Evolutionary conservation across 1,140 invertebrate genomes (phyloP).

Genomic region (Bombus confusus): DNA sequence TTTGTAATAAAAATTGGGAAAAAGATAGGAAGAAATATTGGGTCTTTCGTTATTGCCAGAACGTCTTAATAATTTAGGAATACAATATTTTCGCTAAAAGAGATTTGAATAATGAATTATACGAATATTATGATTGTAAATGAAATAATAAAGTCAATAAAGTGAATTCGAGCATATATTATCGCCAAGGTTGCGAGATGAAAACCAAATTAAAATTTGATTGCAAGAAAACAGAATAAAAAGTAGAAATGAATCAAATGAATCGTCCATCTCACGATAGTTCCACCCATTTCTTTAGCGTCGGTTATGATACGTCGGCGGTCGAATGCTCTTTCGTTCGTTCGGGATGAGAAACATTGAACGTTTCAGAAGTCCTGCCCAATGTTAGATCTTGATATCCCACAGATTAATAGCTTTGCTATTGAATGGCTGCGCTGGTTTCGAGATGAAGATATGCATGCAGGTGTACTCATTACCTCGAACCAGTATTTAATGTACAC

Average conservation of each 20-base stretch:
- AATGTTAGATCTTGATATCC: constrained; percentile 35
- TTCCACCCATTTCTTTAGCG: background rate
- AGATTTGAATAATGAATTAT: background rate
- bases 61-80: background rate
- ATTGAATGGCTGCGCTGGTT: constrained; percentile 27
- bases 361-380: constrained; percentile 1
- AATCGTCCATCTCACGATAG: background rate
- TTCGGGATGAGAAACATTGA: background rate
- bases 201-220: background rate
- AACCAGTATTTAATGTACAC: constrained; percentile 22
- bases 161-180: background rate
- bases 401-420: constrained; percentile 36
- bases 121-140: background rate
- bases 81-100: no score
- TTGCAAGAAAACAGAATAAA: background rate
- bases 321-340: background rate
- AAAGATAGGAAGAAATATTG: background rate
- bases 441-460: constrained; percentile 40
- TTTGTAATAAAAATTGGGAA: background rate
- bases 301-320: background rate
- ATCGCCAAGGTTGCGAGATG: background rate
- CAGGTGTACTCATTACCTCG: constrained; percentile 45
- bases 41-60: background rate
- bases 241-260: background rate
- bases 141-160: background rate